Evolutionary conservation across 2,888 invertebrate genomes (phyloP).

Genomic region (Arctia plantaginis): DNA sequence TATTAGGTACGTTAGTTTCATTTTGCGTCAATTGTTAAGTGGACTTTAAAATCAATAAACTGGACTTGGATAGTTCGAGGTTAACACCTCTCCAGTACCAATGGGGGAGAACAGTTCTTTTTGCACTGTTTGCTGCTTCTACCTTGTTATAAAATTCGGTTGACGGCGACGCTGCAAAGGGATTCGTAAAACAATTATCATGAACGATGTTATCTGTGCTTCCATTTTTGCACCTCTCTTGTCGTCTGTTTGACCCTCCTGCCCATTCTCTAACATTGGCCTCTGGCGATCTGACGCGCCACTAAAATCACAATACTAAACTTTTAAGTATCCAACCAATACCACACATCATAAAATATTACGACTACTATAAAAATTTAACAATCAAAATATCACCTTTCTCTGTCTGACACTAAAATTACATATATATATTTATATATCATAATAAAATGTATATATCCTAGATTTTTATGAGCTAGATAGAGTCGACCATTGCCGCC

Average conservation of each 20-base stretch:
- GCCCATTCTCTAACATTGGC: background rate
- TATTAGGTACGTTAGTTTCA: too few species aligned
- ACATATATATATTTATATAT: background rate
- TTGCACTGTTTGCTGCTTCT: too few species aligned
- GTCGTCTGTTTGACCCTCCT: background rate
- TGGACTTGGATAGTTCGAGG: too few species aligned
- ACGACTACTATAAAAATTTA: constrained; percentile 29
- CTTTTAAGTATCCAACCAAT: constrained; percentile 7
- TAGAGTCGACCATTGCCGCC: background rate
- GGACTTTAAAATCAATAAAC: too few species aligned
- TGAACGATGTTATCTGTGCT: background rate
- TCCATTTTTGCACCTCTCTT: background rate
- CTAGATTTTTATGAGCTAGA: constrained; percentile 14
- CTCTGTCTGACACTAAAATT: background rate
- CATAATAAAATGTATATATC: constrained; percentile 6
- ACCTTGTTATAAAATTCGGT: too few species aligned
- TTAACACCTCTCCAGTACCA: too few species aligned
- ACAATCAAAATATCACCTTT: constrained; percentile 17
- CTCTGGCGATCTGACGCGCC: background rate
- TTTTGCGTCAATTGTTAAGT: too few species aligned
- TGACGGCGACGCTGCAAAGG: too few species aligned
- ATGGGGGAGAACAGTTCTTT: too few species aligned
- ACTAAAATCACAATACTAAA: constrained; percentile 2
- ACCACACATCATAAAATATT: constrained; percentile 22
- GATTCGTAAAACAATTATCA: too few species aligned